Conservation (phyloP, 2,888 invertebrate species). For the Loripinus fragilis region DNA sequence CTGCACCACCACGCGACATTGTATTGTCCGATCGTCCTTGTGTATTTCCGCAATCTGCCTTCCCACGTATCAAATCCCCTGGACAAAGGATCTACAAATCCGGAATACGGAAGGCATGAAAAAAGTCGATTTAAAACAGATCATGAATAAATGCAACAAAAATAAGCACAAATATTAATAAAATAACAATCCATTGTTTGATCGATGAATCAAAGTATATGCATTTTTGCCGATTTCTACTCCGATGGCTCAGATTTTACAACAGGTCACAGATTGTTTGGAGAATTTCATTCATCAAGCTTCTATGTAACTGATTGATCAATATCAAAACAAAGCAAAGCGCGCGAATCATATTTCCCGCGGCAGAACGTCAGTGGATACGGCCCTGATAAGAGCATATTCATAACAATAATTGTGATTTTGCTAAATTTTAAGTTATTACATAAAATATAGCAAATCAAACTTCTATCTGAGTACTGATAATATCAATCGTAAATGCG, state of each 20-base stretch:
- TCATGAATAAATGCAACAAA: constrained; percentile 30
- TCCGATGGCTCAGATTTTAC: constrained; percentile 54
- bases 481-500: no score
- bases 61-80: constrained; percentile 46
- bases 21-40: constrained; percentile 8
- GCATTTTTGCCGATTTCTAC: constrained; percentile 22
- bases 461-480: no score
- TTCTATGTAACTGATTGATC: constrained; percentile 15
- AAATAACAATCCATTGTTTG: constrained; percentile 38
- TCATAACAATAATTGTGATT: no score
- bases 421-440: no score
- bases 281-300: constrained; percentile 32
- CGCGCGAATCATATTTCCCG: constrained; percentile 83
- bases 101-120: constrained; percentile 38
- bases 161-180: constrained; percentile 40
- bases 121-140: constrained; percentile 56
- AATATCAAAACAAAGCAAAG: constrained; percentile 77
- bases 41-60: constrained; percentile 31
- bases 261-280: not conserved
- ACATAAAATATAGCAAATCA: no score
- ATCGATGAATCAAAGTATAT: constrained; percentile 18
- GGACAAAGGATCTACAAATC: constrained; percentile 58
- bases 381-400: constrained; percentile 15
- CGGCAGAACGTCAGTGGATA: constrained; percentile 72
- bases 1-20: constrained; percentile 71